These are phyloP conservation scores for Drosophila maculinotata DNA, from an alignment of 2,888 invertebrate species.

Conservation along the genomic window DNA sequence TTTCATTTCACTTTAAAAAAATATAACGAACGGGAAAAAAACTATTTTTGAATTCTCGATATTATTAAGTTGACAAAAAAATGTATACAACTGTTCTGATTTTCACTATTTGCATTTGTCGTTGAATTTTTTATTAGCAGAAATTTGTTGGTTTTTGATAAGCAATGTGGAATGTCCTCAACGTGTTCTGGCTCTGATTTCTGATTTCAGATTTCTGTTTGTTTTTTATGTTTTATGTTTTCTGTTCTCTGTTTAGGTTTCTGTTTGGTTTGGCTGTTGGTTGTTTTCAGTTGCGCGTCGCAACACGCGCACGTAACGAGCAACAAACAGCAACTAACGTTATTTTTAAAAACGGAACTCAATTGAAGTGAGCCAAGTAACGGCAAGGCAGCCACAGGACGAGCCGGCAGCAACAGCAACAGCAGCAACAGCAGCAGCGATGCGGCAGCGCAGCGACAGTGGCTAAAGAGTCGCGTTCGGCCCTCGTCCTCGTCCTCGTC, in stretches of 20 bases:
- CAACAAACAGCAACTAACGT: conserved; percentile 84
- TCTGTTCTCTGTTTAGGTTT: neutral
- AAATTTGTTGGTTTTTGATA: conserved; percentile 15
- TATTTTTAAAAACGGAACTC: conserved; percentile 81
- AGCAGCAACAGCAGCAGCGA: conserved; percentile 25
- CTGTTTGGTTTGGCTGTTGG: conserved; percentile 12
- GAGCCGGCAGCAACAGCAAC: conserved; percentile 55
- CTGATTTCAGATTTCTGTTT: conserved; percentile 10
- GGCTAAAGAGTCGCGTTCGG: conserved; percentile 34
- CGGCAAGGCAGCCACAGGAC: conserved; percentile 56
- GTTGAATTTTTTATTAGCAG: neutral
- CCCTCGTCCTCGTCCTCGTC: conserved; percentile 6
- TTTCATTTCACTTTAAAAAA: conserved; percentile 33
- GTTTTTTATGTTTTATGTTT: neutral
- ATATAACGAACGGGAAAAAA: conserved; percentile 35
- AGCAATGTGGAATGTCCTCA: too few relatives aligned
- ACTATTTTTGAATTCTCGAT: conserved; percentile 16
- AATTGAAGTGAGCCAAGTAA: conserved; percentile 76
- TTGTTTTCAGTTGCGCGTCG: conserved; percentile 71
- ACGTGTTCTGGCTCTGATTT: conserved; percentile 9
- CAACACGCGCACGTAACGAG: conserved; percentile 83
- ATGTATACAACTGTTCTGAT: conserved; percentile 24
- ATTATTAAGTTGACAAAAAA: conserved; percentile 4
- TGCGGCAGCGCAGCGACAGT: conserved; percentile 1
- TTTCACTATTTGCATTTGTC: conserved; percentile 5